Percentiles rank a stretch among this genome's conserved stretches.
Conservation (phyloP, 2,797 vertebrate genomes). For the Dryobates pubescens region DNA sequence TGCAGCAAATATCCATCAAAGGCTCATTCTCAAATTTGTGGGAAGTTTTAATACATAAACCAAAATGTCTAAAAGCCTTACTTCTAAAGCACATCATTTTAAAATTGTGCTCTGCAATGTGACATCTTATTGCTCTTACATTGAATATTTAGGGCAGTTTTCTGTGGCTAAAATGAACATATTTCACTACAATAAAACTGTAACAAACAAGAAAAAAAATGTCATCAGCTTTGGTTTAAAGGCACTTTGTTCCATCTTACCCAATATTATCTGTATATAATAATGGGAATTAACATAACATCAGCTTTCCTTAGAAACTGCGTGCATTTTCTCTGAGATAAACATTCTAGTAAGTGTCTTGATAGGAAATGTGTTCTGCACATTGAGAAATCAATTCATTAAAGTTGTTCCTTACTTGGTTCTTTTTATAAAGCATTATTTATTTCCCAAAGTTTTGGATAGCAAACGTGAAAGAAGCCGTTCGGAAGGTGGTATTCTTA, state of each 20-base stretch:
- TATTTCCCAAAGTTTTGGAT: not conserved
- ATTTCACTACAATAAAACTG: constrained; percentile 83
- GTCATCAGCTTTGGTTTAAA: constrained; percentile 72
- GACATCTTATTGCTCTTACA: constrained; percentile 70
- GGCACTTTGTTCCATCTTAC: constrained; percentile 68
- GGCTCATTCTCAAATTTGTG: constrained; percentile 83
- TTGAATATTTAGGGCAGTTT: constrained; percentile 75
- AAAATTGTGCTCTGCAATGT: constrained; percentile 63
- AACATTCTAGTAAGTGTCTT: constrained; percentile 49
- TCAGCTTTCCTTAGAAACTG: constrained; percentile 65
- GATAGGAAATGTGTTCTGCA: constrained; percentile 50
- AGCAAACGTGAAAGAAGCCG: not conserved
- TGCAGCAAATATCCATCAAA: constrained; percentile 76
- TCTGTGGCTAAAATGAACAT: constrained; percentile 72
- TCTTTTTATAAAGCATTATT: not conserved
- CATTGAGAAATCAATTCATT: constrained; percentile 32
- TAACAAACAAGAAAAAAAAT: constrained; percentile 66
- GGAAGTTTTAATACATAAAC: constrained; percentile 84
- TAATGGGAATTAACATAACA: constrained; percentile 77
- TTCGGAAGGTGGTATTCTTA: not conserved
- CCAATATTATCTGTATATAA: constrained; percentile 69
- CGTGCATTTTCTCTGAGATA: constrained; percentile 40
- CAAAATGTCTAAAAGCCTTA: constrained; percentile 71
- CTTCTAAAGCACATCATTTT: constrained; percentile 57
- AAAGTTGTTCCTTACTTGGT: not conserved